Evolutionary conservation across 1,140 invertebrate species (phyloP).

Genomic region (Cyrtorhinus lividipennis): DNA sequence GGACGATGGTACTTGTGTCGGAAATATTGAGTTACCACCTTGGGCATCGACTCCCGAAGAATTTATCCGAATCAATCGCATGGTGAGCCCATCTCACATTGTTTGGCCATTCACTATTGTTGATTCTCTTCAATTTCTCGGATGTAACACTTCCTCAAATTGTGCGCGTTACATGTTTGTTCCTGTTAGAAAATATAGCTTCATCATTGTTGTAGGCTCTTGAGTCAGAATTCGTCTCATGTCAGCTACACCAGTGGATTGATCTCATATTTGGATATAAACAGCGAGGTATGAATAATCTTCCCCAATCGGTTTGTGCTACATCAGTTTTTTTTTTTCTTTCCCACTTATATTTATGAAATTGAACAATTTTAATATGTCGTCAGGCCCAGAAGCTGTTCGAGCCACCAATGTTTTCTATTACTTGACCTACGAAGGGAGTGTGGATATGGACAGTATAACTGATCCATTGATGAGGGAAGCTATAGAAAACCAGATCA

Average conservation of each 20-base stretch:
- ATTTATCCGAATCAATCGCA: constrained; percentile 92
- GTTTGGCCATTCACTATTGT: too few relatives aligned
- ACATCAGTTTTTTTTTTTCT: too few relatives aligned
- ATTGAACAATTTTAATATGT: not conserved
- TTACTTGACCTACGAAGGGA: constrained; percentile 97
- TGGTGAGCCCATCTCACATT: too few relatives aligned
- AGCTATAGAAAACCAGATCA: constrained; percentile 94
- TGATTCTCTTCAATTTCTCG: too few relatives aligned
- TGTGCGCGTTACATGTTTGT: too few relatives aligned
- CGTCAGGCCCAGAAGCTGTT: constrained; percentile 82
- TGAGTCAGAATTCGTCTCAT: constrained; percentile 98
- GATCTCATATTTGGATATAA: constrained; percentile 99
- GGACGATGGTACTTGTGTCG: constrained; percentile 68
- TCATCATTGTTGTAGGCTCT: constrained; percentile 56
- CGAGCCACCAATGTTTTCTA: constrained; percentile 97
- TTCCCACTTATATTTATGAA: not conserved
- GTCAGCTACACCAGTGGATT: constrained; percentile 99
- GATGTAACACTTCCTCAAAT: too few relatives aligned
- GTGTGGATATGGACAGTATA: constrained; percentile 82
- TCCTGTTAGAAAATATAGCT: too few relatives aligned
- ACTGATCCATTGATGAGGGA: constrained; percentile 81
- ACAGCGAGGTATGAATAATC: constrained; percentile 72
- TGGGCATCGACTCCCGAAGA: constrained; percentile 96
- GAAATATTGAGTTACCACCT: constrained; percentile 80
- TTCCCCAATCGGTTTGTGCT: too few relatives aligned